Evolutionary conservation across 2,888 invertebrate genomes (phyloP).

Genomic region (Agonopterix subpropinquella): DNA sequence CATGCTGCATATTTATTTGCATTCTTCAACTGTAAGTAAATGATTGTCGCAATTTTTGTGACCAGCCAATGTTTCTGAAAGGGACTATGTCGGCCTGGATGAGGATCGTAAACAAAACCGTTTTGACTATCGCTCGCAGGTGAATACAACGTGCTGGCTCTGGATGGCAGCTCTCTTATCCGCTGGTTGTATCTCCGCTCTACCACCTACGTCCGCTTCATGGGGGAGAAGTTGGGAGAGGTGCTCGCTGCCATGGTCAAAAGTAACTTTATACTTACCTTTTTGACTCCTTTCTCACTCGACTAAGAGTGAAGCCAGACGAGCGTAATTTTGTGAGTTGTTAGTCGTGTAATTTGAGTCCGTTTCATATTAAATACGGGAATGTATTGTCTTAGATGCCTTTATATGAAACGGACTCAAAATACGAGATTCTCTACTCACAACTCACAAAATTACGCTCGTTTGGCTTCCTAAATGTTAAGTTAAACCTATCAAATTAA

Average conservation of each 20-base stretch:
- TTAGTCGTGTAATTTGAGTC: too few species aligned
- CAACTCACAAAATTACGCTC: too few species aligned
- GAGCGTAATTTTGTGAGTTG: too few species aligned
- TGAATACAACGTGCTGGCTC: constrained; percentile 42
- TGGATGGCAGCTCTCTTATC: constrained; percentile 61
- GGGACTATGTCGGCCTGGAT: not conserved
- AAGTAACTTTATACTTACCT: constrained; percentile 26
- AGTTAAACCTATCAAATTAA: not conserved
- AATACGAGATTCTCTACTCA: too few species aligned
- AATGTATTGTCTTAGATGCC: too few species aligned
- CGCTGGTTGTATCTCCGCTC: constrained; percentile 53
- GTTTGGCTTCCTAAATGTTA: too few species aligned
- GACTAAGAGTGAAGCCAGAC: too few species aligned
- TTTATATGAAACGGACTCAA: too few species aligned
- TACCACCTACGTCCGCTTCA: constrained; percentile 49
- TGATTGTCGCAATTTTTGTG: not conserved
- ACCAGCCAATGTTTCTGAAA: not conserved
- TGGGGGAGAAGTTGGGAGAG: constrained; percentile 47
- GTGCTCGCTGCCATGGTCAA: constrained; percentile 37
- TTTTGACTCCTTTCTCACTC: too few species aligned
- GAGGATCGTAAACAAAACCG: not conserved
- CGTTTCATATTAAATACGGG: too few species aligned
- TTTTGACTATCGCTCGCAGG: constrained; percentile 22
- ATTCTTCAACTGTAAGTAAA: not conserved
- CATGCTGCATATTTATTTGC: not conserved